phyloP scores from a whole-genome alignment of 1,140 invertebrate species.

The Psilanteris sp. region DNA sequence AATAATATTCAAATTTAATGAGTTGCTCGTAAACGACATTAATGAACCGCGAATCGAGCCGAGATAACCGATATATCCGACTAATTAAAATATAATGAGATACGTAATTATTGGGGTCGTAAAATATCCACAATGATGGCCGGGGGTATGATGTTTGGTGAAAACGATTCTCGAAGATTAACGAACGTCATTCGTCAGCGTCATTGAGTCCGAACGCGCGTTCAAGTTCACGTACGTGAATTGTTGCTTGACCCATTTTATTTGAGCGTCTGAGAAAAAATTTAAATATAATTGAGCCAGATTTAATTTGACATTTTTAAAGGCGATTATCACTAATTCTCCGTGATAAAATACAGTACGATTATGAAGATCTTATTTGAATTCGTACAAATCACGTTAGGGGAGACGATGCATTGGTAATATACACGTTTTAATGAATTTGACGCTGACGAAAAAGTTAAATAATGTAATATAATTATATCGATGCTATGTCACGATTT shows the following conservation, averaged over 20 bases:
- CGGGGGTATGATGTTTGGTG: slow-evolving; percentile 9
- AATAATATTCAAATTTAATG: slow-evolving; percentile 78
- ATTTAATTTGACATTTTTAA: too few relatives aligned
- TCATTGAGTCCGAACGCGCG: slow-evolving; percentile 45
- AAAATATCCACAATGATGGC: slow-evolving; percentile 68
- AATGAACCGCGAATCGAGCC: slow-evolving; percentile 72
- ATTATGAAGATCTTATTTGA: too few relatives aligned
- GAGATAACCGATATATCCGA: slow-evolving; percentile 59
- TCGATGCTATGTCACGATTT: too few relatives aligned
- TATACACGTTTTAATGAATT: too few relatives aligned
- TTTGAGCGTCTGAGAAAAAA: too few relatives aligned
- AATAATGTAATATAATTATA: too few relatives aligned
- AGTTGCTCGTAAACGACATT: slow-evolving; percentile 74
- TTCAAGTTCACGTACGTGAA: slow-evolving; percentile 14
- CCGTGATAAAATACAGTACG: too few relatives aligned
- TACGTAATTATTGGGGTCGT: slow-evolving; percentile 75
- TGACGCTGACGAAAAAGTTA: too few relatives aligned
- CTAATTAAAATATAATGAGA: slow-evolving; percentile 80
- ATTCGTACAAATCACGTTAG: too few relatives aligned
- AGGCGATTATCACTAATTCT: too few relatives aligned
- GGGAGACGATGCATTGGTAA: too few relatives aligned
- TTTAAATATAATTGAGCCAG: too few relatives aligned
- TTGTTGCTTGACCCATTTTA: slow-evolving; percentile 15
- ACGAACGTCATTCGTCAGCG: slow-evolving; percentile 67
- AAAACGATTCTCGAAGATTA: slow-evolving; percentile 61